Percentiles rank a stretch among this genome's conserved stretches.
These are phyloP conservation scores for Drosophila eugracilis DNA, from an alignment of 1,140 invertebrate genomes.

Conservation along the genomic window DNA sequence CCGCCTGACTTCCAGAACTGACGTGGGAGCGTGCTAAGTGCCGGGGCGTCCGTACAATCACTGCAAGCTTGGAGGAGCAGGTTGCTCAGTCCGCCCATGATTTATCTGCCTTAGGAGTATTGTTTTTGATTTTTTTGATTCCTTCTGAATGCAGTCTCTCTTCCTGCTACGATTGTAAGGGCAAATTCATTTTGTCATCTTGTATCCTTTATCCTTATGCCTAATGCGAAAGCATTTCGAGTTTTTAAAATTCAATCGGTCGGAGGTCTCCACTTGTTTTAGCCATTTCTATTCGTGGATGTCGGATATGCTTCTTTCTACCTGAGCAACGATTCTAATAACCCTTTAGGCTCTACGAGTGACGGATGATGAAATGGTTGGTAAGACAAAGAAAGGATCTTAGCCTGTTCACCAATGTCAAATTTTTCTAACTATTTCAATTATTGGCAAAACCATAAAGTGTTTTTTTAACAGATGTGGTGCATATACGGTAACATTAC, in stretches of 20 bases:
- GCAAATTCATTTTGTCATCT: constrained; percentile 1
- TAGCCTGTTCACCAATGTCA: too few species aligned
- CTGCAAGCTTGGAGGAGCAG: constrained; percentile 42
- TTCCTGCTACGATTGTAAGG: neutral
- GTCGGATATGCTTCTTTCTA: too few species aligned
- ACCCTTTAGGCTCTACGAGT: too few species aligned
- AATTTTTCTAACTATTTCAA: too few species aligned
- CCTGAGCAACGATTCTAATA: too few species aligned
- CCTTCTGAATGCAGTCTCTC: constrained; percentile 7
- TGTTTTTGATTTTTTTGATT: constrained; percentile 49
- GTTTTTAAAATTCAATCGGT: constrained; percentile 29
- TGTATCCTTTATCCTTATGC: constrained; percentile 4
- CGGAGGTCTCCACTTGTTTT: constrained; percentile 2
- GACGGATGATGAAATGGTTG: too few species aligned
- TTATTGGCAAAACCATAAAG: too few species aligned
- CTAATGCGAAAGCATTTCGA: constrained; percentile 4
- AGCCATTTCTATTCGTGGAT: constrained; percentile 24
- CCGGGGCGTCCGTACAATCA: constrained; percentile 71
- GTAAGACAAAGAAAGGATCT: too few species aligned
- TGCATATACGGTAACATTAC: too few species aligned
- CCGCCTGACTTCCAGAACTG: constrained; percentile 45
- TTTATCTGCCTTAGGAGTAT: constrained; percentile 72
- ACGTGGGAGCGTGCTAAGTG: constrained; percentile 75
- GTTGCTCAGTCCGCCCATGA: constrained; percentile 32
- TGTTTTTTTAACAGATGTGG: too few species aligned